Evolutionary conservation across 2,113 vertebrate genomes (phyloP), one percentile per base, ranked within the genome.

Genomic region (Hypocryptadius cinnamomeus): DNA sequence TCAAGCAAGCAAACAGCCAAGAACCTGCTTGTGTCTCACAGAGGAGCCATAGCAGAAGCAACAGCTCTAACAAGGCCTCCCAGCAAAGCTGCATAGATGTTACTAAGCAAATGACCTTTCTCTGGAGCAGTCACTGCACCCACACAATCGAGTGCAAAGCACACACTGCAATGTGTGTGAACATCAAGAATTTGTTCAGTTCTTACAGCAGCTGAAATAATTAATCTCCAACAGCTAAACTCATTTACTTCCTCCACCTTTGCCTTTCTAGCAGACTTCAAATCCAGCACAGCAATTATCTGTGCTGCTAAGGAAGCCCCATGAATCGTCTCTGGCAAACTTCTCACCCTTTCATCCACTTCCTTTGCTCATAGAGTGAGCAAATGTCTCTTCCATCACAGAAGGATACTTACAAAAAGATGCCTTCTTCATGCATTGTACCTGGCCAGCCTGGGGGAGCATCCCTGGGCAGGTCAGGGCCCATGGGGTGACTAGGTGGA

Each of bases 161-260:
- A 2, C 35, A 35, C 30, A 0, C 69, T 84, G 60, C 61, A 35
- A 25, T 13, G 15, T 48, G 12, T 19, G 28, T 19, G 6, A 39
- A 31, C 47, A 71, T 50, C 35, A 13, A 57, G 47, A 93, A 79
- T 54, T 57, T 51, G 23, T 51, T 73, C 42, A 15, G 27, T 35
- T 87, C 54, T 54, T 87, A n/a, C 42, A 47, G 76, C 69, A 88
- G 56, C 79, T 39, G 20, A 96, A 91, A 93, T 94, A 88, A 96
- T 96, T 94, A 82, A 93, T 56, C 76, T 84, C 89, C 68, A 72
- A 33, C 48, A 53, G 45, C 64, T 87, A 42, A 91, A 86, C 87
- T 78, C n/a, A 30, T 40, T 84, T 70, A 18, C 21, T 93, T 84
- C 47, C 25, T 50, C 45, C 60, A 42, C 59, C 44, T 85, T 74